Evolutionary conservation across 2,888 invertebrate genomes (phyloP).

Genomic region (Acrobeloides nanus): DNA sequence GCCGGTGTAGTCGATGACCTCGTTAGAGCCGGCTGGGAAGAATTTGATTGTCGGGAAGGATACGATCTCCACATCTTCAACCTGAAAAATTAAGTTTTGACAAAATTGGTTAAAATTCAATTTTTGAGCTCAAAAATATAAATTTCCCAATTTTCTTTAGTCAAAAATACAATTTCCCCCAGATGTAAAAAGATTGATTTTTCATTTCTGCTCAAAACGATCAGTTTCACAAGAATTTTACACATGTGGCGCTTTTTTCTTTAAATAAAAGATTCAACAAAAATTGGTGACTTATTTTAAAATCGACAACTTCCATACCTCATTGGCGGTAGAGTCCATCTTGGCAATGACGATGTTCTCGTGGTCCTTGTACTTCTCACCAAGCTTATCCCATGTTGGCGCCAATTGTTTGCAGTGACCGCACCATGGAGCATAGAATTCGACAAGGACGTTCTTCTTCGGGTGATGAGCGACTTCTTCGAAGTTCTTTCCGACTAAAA

Average conservation of each 20-base stretch:
- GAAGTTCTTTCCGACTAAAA: slow-evolving; percentile 93
- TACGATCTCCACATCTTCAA: slow-evolving; percentile 52
- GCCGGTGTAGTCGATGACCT: slow-evolving; percentile 81
- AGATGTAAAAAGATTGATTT: too few species aligned
- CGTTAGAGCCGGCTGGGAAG: slow-evolving; percentile 84
- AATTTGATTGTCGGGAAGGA: slow-evolving; percentile 80
- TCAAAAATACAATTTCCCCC: too few species aligned
- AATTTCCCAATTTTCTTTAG: too few species aligned
- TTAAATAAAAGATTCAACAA: too few species aligned
- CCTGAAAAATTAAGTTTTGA: too few species aligned
- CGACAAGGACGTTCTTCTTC: slow-evolving; percentile 84
- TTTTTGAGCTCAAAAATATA: too few species aligned
- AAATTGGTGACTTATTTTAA: slow-evolving; percentile 73
- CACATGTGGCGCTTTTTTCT: too few species aligned
- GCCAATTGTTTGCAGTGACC: slow-evolving; percentile 93
- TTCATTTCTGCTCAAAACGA: too few species aligned
- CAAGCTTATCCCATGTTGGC: slow-evolving; percentile 91
- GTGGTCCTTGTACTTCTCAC: slow-evolving; percentile 79
- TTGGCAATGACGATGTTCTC: slow-evolving; percentile 83
- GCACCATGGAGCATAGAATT: slow-evolving; percentile 69
- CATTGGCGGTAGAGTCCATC: slow-evolving; percentile 96
- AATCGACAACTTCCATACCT: slow-evolving; percentile 58
- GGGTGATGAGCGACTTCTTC: slow-evolving; percentile 80
- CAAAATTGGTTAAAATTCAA: too few species aligned
- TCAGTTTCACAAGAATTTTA: too few species aligned